Conservation (phyloP, 2,888 invertebrate species). For the Ecdyonurus torrentis region DNA sequence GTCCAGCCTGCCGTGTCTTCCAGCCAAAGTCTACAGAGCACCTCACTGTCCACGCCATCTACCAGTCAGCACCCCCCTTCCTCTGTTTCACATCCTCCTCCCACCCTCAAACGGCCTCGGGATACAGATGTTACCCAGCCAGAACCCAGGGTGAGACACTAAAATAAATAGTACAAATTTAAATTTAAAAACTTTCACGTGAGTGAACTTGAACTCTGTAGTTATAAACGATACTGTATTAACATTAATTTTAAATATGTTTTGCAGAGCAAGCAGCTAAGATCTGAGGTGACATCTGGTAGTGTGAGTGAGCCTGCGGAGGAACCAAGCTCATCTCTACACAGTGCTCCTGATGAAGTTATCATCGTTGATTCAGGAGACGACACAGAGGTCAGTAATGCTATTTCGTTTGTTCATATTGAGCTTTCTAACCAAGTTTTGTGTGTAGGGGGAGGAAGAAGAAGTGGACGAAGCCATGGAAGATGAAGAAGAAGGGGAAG, state of each 20-base stretch:
- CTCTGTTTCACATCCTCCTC: slow-evolving; percentile 30
- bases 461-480: slow-evolving; percentile 20
- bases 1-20: slow-evolving; percentile 19
- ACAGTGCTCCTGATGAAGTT: neutral
- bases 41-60: slow-evolving; percentile 15
- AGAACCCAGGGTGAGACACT: slow-evolving; percentile 3
- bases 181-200: neutral
- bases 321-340: neutral
- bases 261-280: slow-evolving; percentile 15
- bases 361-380: neutral
- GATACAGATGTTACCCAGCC: slow-evolving; percentile 33
- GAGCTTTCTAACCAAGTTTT: neutral
- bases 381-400: neutral
- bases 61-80: slow-evolving; percentile 16
- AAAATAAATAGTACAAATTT: slow-evolving; percentile 21
- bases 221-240: neutral
- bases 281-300: slow-evolving; percentile 11
- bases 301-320: neutral
- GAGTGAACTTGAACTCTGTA: neutral
- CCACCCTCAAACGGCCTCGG: slow-evolving; percentile 40
- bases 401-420: neutral
- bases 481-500: neutral
- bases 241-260: slow-evolving; percentile 7
- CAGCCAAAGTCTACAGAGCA: slow-evolving; percentile 25
- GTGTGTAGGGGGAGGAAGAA: slow-evolving; percentile 55